phyloP scores from a whole-genome alignment of 2,113 vertebrate species.

The Patagioenas fasciata region DNA sequence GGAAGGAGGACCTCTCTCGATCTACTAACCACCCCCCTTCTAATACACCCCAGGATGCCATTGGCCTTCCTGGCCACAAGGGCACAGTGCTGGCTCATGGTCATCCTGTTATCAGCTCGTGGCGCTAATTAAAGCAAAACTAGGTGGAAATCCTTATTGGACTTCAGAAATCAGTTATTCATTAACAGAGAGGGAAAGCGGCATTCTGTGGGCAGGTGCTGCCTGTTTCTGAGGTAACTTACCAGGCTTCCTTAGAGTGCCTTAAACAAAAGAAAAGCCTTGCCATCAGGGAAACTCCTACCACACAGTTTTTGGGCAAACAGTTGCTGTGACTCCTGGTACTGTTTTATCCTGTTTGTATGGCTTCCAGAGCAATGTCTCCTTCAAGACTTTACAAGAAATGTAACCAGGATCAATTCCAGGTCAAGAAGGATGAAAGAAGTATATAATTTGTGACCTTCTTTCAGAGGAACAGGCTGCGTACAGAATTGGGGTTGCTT shows the following conservation, averaged over 20 bases:
- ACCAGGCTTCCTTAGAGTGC: background rate
- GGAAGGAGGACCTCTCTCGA: too few relatives aligned
- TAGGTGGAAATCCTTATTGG: background rate
- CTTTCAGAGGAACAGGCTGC: background rate
- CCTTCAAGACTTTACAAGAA: background rate
- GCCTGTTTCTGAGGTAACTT: background rate
- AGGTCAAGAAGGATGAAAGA: background rate
- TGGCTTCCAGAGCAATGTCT: background rate
- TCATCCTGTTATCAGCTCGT: too few relatives aligned
- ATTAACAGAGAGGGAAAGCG: background rate
- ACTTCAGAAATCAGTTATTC: background rate
- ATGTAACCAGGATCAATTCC: background rate
- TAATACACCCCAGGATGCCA: too few relatives aligned
- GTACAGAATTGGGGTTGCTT: background rate
- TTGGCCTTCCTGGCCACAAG: too few relatives aligned
- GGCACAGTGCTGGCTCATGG: too few relatives aligned
- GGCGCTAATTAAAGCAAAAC: background rate
- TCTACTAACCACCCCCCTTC: too few relatives aligned
- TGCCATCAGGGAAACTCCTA: background rate
- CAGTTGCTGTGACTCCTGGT: background rate
- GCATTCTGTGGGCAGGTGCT: background rate
- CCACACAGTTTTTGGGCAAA: background rate
- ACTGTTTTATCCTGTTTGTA: background rate
- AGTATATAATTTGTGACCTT: accelerated
- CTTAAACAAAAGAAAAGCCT: background rate